Base-by-base conservation (phyloP, 2,888 invertebrate species). In the Tillus elongatus region DNA sequence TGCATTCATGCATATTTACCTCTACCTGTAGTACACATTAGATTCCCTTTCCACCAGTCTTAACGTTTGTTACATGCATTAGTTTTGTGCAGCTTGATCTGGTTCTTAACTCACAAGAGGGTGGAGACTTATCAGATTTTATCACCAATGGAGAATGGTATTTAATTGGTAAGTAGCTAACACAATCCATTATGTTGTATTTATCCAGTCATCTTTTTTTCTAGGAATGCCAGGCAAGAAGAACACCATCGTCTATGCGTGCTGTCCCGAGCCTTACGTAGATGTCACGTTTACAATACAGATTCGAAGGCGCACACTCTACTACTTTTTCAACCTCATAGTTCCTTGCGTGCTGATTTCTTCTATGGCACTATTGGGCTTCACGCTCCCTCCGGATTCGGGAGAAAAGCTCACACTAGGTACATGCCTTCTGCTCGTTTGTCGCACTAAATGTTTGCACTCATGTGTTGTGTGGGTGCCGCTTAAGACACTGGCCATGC, bases 91-190 rank as follows among this genome's bases (percentile, higher is more conserved):
- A 91, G 85, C 79, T 98, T 74, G 92, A 97, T 77, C 82, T 98
- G 71, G 80, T 87, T 69, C 82, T 96, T 67, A 90, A 95, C 71
- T 88, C 88, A 61, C 85, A 88, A 64, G 79, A 79, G 55, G 92
- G 91, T 53, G 96, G 96, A 52, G 97, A 97, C 72, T 78, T 90
- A 58, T 85, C 90, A 57, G 91, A 89, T 73, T 98, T 96, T 77
- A 95, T 97, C 67, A 87, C 89, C 57, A 98, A 97, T 67, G 98
- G 97, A 60, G 98, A 98, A 74, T 98, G 97, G 96, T 91, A 95
- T 72, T 78, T 98, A 63, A 82, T 97, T 74, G 95, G 96, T 93
- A 72, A 81, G 83, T 68, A 30, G 24, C n/a, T 19, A n/a, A 19
- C 24, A 19, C 6, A 8, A 19, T 19, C 24, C n/a, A 8, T 8